Base-by-base conservation (phyloP, 2,888 invertebrate genomes). In the Neoitamus cyanurus region DNA sequence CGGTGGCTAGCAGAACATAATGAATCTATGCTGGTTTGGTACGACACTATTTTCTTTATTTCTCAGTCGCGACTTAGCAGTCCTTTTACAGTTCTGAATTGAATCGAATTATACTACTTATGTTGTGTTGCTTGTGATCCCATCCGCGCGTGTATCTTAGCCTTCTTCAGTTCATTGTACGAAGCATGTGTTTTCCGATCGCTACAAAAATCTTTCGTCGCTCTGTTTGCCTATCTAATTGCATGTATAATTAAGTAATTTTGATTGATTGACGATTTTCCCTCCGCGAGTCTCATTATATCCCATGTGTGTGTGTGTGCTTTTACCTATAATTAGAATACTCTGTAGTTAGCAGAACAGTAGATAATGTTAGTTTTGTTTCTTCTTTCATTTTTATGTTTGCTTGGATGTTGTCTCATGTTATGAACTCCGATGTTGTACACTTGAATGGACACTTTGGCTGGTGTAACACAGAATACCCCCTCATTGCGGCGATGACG, bases 381-480 rank as follows among this genome's bases (percentile, higher is more conserved):
- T 82, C 82, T 82, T 69, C 82, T 82, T 69, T 82, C 48, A 82
- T 82, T 82, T 82, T 69, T 82, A 82, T 68, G 69, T 82, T 82
- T 82, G 75, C 75, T 75, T 75, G 75, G 75, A 75, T 36, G 36
- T 75, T 75, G 75, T 37, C 75, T 25, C 37, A 69, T 69, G 30
- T 82, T 58, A 58, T 58, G 58, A 25, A 9, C 58, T 58, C 20
- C 9, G 42, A 13, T n/a, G 42, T 46, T 46, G n/a, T 3, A 46
- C 42, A 46, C 42, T 69, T 25, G 69, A 69, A 25, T 25, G 69
- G 34, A 70, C n/a, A 30, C 70, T 70, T 70, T 15, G 30, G 34
- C n/a, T 70, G 70, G 31, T 70, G 34, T 13, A n/a, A 7, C n/a
- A 30, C 30, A 82, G 82, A 82, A 69, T 69, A 82, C 68, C 78